A percentile compares a stretch with the other conserved stretches of the same genome.
Conservation (phyloP, 92 coral and sea anemone genomes). For the Meandrina meandrites region DNA sequence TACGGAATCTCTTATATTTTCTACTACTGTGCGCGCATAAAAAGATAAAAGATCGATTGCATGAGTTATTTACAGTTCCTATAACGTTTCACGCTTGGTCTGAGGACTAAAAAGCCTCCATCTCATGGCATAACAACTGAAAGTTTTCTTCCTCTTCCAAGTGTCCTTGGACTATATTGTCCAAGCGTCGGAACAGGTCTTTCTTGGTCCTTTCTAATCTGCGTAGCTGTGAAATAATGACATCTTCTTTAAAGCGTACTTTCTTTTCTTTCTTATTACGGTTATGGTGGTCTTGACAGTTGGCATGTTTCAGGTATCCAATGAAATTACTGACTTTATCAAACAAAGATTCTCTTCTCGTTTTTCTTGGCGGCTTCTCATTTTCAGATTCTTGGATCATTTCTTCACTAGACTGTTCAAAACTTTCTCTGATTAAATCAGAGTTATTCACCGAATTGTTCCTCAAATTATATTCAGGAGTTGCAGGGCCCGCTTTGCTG, state of each 20-base stretch:
- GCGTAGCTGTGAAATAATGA: neutral
- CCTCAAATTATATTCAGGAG: neutral
- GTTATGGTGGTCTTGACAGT: neutral
- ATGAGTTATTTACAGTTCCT: neutral
- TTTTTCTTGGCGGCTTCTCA: neutral
- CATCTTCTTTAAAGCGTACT: neutral
- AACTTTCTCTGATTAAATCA: slow-evolving; percentile 1
- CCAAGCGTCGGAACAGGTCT: slow-evolving; percentile 10
- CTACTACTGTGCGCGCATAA: too few relatives aligned
- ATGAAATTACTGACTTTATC: slow-evolving; percentile 11
- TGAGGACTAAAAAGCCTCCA: neutral
- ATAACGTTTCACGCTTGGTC: neutral
- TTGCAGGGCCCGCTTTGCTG: neutral
- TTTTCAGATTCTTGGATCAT: neutral
- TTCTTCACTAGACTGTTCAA: neutral
- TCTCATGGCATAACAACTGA: neutral
- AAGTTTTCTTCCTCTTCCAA: slow-evolving; percentile 5
- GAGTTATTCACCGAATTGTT: neutral
- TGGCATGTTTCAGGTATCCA: neutral
- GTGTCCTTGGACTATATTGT: slow-evolving; percentile 1
- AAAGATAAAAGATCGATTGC: neutral
- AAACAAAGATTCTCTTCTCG: slow-evolving; percentile 19
- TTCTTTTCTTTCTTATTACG: neutral
- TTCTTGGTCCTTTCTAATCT: neutral
- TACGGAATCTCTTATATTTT: too few relatives aligned